Evolutionary conservation across 1,140 invertebrate genomes (phyloP), one percentile per base, ranked within the genome.

Genomic region (Cyphomyrmex costatus): DNA sequence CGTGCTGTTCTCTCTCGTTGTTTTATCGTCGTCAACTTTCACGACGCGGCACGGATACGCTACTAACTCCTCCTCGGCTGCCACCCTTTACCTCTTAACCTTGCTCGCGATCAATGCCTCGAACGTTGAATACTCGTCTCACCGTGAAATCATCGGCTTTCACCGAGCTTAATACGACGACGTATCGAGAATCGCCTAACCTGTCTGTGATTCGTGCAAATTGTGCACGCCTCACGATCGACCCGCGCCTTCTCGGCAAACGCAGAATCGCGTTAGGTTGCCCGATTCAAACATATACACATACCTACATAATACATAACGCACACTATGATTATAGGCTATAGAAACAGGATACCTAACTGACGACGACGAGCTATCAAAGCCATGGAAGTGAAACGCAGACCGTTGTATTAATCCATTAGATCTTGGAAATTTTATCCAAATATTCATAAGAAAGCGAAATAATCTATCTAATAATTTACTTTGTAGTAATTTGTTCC

Each of bases 121-220:
- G 74, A 61, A 68, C 30, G 63, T 56, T 24, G 65, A 79, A 36
- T 36, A 7, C 53, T 24, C 51, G 12, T 51, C 30, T 16, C 46
- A n/a, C 76, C 88, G 87, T 89, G 85, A 88, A 89, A 89, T 88
- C 86, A 56, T 24, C 80, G 70, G 88, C 87, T 89, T 89, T 88
- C 82, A 86, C 87, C 87, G 88, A 74, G 68, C 42, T 46, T 60
- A 49, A 78, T 42, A 49, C 56, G 46, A 56, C 78, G 60, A 56
- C 19, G 58, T 63, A 46, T 46, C 71, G 33, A 65, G 65, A 71
- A 58, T 36, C 65, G 16, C 58, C 78, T 21, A 58, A 80, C 83
- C 63, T 60, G 70, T 84, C 49, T 66, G 80, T 88, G 88, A 86
- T 65, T 85, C 58, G 82, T 74, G 66, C 60, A 88, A 89, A 89